Evolutionary conservation across 2,797 vertebrate genomes (phyloP), one percentile per base, ranked within the genome.

Genomic region (Chanos chanos): DNA sequence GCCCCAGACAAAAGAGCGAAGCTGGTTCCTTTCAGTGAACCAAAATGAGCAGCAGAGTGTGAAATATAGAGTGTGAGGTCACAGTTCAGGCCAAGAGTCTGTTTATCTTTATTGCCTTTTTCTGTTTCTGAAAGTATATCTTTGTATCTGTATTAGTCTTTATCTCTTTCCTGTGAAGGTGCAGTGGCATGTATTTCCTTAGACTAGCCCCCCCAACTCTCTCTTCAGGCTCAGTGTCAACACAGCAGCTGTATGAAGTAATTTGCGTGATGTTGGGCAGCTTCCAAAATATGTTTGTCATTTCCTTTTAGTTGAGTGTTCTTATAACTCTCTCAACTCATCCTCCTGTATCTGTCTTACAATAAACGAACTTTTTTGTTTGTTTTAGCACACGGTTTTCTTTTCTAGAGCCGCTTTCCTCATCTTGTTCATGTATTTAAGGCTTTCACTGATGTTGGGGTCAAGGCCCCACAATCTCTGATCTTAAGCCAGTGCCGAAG

Each of bases 251-350:
- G 22, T 15, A 1, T 15, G 28, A 21, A 44, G 66, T 61, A 77
- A 85, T 71, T 74, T 81, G 83, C 78, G 64, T 33, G 61, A 76
- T 88, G 82, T 83, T 88, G 81, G n/a, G n/a, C n/a, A n/a, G n/a
- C n/a, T n/a, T n/a, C n/a, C n/a, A n/a, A n/a, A n/a, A n/a, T n/a
- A 4, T 7, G 3, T 27, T 77, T 64, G 77, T 21, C 57, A 48
- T 70, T 59, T 34, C 60, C n/a, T 10, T 64, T 60, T 66, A 57
- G 61, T 68, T 71, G 49, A 33, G 48, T 44, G 24, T 30, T 31
- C 70, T 41, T 18, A 10, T 45, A 41, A 4, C 43, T 13, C 39
- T 59, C 16, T 41, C 30, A 27, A 4, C 4, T n/a, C 15, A 31
- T 16, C 2, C 6, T 13, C 28, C 48, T 36, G 24, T 33, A 7